phyloP scores from a whole-genome alignment of 2,113 vertebrate genomes.

The Zosterops lateralis region DNA sequence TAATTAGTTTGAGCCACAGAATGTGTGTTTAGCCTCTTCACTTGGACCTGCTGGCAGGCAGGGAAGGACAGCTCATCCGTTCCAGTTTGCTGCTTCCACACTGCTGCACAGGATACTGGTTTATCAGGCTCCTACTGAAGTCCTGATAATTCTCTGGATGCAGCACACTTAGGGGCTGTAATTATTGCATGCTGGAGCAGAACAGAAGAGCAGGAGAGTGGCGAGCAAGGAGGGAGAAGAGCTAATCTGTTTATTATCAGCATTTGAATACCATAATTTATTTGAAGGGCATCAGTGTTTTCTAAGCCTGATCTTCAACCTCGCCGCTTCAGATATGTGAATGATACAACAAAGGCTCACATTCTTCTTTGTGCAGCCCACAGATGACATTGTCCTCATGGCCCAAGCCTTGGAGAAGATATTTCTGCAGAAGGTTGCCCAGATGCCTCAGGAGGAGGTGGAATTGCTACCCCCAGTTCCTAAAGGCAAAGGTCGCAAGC shows the following conservation, averaged over 20 bases:
- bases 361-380: conserved; percentile 78
- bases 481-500: conserved; percentile 87
- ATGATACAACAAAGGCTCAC: not conserved
- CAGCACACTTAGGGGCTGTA: not conserved
- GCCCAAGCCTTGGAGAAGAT: conserved; percentile 96
- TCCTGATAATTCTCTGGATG: not conserved
- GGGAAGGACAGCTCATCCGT: conserved; percentile 5
- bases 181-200: not conserved
- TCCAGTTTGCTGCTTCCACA: conserved; percentile 3
- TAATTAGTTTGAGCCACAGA: conserved; percentile 31
- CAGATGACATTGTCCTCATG: conserved; percentile 98
- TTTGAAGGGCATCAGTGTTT: not conserved
- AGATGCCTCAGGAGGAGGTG: conserved; percentile 90
- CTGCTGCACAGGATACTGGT: not conserved
- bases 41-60: conserved; percentile 32
- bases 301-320: not conserved
- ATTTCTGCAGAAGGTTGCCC: conserved; percentile 91
- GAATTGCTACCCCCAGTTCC: conserved; percentile 83
- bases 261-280: not conserved
- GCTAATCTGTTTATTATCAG: not conserved
- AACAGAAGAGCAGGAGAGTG: not conserved
- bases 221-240: not conserved
- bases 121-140: not conserved
- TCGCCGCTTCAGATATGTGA: not conserved
- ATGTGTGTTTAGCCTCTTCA: not conserved